These are phyloP conservation scores for Eristalis arbustorum DNA, from an alignment of 2,888 invertebrate genomes.

Conservation along the genomic window DNA sequence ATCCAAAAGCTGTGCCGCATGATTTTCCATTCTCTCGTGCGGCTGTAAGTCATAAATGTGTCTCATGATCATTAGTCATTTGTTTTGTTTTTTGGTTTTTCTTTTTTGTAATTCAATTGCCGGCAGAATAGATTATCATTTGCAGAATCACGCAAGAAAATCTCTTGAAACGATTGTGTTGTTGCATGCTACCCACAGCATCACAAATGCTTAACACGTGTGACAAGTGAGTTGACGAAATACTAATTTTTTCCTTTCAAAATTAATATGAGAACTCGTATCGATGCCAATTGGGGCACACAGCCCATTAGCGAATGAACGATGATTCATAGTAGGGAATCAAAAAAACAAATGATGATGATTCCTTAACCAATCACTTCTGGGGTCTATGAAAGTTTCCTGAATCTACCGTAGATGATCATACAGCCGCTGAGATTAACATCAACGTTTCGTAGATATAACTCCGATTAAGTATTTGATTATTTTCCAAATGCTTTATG, in stretches of 20 bases:
- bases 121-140: conserved; percentile 14
- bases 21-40: conserved; percentile 3
- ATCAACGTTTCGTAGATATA: no score
- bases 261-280: no score
- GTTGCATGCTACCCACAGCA: background rate
- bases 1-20: conserved; percentile 8
- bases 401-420: no score
- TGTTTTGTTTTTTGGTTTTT: conserved; percentile 20
- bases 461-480: no score
- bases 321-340: no score
- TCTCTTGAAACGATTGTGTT: background rate
- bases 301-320: no score
- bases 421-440: no score
- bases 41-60: background rate
- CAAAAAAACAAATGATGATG: no score
- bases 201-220: background rate
- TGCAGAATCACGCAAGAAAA: background rate
- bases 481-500: no score
- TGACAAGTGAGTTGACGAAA: background rate
- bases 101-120: background rate
- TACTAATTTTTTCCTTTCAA: background rate
- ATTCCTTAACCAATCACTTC: no score
- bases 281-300: no score
- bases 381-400: no score
- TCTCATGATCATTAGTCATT: conserved; percentile 37